Evolutionary conservation across 2,888 invertebrate genomes (phyloP), one percentile per base, ranked within the genome.

Genomic region (Trachelus stipa): DNA sequence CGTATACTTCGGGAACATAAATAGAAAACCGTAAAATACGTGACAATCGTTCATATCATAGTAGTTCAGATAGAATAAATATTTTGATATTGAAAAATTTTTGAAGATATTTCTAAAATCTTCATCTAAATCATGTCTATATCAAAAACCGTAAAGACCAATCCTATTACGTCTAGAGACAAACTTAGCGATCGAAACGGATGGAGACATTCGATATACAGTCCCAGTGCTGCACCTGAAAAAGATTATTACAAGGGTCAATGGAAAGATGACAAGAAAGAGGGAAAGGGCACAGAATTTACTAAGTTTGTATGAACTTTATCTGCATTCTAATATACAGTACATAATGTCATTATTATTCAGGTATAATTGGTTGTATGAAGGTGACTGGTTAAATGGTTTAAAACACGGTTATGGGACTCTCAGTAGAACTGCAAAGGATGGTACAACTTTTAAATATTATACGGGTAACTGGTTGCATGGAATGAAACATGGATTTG

Each of bases 401-500:
- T 92, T 91, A 83, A 92, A 93, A 81, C 94, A 95, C 82, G 95
- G 95, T 30, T 94, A 92, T 83, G 95, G 95, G 1, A 90, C 92
- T 0, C 89, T 94, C 3, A 85, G 84, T 73, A 85, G 84, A 81
- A 77, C 85, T 30, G 69, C 74, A 0, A 31, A 80, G 71, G 76
- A 81, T 33, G 81, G 79, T 34, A 75, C 73, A 30, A 76, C 75
- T 12, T 74, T 68, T 35, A 85, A 85, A 79, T 73, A 78, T 74
- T 95, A 95, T 86, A 90, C 93, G 9, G 95, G 95, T 0, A 92
- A 93, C 23, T 95, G 95, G 95, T 87, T 92, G 3, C 90, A 92
- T 12, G 94, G 94, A 0, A 93, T 92, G 83, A 93, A 92, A 40
- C 92, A 94, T 35, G 95, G 95, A 4, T 88, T 91, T 9, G 95